Conservation (phyloP, 2,888 invertebrate genomes). For the Dicranocentrus wangi region DNA sequence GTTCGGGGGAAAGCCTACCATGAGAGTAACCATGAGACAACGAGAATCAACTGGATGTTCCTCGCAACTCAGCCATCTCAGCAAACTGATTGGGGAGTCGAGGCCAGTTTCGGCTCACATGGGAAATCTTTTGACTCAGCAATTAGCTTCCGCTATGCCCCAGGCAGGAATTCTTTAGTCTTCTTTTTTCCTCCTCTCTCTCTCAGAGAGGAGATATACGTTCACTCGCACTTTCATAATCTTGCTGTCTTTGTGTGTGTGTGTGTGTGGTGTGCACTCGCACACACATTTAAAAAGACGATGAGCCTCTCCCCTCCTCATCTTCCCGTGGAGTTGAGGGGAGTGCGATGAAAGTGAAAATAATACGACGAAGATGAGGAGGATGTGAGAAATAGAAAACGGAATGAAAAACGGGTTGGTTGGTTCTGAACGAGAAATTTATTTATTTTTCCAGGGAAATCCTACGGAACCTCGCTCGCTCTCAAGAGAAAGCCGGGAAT, state of each 20-base stretch:
- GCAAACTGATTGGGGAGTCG: constrained; percentile 71
- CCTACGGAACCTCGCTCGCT: constrained; percentile 71
- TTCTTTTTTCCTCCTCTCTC: neutral
- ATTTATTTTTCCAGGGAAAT: constrained; percentile 65
- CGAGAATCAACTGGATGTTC: constrained; percentile 62
- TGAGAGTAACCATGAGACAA: constrained; percentile 64
- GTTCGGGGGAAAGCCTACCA: constrained; percentile 58
- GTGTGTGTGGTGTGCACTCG: neutral
- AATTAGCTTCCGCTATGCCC: constrained; percentile 72
- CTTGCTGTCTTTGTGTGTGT: neutral
- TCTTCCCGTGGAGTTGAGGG: no score
- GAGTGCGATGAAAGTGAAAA: no score
- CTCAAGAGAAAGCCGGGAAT: constrained; percentile 71
- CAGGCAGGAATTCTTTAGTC: constrained; percentile 65
- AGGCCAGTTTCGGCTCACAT: constrained; percentile 66
- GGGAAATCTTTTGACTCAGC: constrained; percentile 72
- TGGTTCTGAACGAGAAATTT: no score
- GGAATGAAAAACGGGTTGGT: no score
- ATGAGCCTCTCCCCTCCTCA: no score
- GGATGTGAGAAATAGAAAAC: no score
- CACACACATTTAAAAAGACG: no score
- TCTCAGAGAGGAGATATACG: neutral
- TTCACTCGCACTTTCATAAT: no score
- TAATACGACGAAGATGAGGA: no score
- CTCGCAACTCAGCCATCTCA: constrained; percentile 68